phyloP scores from a whole-genome alignment of 1,140 invertebrate genomes.

The Maconellicoccus hirsutus region DNA sequence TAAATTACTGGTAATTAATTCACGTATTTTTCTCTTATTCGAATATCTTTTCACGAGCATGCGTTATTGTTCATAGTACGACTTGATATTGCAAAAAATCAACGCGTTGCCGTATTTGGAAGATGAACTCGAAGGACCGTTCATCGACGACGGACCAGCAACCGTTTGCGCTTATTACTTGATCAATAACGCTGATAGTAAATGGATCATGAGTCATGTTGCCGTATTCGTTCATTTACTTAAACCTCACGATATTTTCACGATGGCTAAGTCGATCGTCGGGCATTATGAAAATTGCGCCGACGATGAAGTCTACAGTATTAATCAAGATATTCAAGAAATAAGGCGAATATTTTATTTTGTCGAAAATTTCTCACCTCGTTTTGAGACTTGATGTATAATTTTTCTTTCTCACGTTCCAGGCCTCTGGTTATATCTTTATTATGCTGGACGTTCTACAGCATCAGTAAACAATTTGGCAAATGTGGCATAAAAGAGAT shows the following conservation, averaged over 20 bases:
- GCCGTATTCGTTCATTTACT: not conserved
- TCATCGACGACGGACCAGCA: conserved; percentile 1
- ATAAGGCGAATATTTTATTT: not conserved
- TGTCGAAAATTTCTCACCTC: no score
- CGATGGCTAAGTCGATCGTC: not conserved
- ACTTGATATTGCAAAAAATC: conserved; percentile 18
- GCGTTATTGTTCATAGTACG: not conserved
- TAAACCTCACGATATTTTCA: not conserved
- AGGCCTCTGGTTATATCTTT: not conserved
- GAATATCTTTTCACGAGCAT: not conserved
- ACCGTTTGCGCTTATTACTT: conserved; percentile 1
- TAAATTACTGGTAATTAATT: conserved; percentile 10
- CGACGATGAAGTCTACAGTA: not conserved
- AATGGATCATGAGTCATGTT: not conserved
- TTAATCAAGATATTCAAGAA: not conserved
- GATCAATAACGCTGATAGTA: not conserved
- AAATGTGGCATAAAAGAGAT: not conserved
- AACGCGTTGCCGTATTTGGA: conserved; percentile 14
- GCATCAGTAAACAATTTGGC: not conserved
- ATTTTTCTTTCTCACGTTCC: not conserved
- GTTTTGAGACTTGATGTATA: no score
- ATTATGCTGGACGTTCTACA: not conserved
- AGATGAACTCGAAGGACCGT: conserved; percentile 17
- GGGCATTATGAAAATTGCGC: not conserved
- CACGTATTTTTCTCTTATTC: no score